Conservation (phyloP, 30 jellyfish, hydroid and myxozoan species). For the Hydractinia symbiolongicarpus region DNA sequence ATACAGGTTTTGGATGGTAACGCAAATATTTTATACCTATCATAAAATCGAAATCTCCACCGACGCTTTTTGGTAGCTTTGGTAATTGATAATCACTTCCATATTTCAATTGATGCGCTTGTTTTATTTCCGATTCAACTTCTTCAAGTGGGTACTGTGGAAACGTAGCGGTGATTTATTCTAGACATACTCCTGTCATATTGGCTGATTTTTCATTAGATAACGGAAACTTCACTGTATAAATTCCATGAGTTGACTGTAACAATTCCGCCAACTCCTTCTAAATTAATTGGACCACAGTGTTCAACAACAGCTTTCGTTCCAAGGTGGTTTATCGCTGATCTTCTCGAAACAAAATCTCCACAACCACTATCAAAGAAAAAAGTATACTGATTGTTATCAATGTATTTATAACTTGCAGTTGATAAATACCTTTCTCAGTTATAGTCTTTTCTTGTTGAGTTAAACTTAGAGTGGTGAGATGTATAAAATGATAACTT, state of each 20-base stretch:
- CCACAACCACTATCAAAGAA: conserved; percentile 11
- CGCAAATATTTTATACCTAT: conserved; percentile 25
- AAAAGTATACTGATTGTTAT: background rate
- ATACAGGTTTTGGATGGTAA: conserved; percentile 8
- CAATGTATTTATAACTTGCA: background rate
- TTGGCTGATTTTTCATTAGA: conserved; percentile 2
- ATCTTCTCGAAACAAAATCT: background rate
- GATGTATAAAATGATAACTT: background rate
- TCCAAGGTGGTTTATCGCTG: background rate
- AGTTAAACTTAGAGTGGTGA: background rate
- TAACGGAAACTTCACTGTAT: background rate
- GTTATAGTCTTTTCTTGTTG: background rate
- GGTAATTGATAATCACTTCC: background rate
- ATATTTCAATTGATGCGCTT: background rate
- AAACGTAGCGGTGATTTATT: conserved; percentile 14
- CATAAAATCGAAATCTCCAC: conserved; percentile 29
- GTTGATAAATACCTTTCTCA: background rate
- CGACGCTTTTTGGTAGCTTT: conserved; percentile 4
- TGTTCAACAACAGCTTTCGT: background rate
- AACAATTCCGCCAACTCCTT: conserved; percentile 18
- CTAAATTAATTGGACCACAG: background rate
- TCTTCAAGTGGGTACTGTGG: conserved; percentile 3
- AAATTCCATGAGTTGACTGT: conserved; percentile 8
- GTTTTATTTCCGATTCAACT: background rate
- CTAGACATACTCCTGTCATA: conserved; percentile 28